Evolutionary conservation across 2,797 vertebrate species (phyloP), one percentile per base, ranked within the genome.

Genomic region (Ptychadena robeensis): DNA sequence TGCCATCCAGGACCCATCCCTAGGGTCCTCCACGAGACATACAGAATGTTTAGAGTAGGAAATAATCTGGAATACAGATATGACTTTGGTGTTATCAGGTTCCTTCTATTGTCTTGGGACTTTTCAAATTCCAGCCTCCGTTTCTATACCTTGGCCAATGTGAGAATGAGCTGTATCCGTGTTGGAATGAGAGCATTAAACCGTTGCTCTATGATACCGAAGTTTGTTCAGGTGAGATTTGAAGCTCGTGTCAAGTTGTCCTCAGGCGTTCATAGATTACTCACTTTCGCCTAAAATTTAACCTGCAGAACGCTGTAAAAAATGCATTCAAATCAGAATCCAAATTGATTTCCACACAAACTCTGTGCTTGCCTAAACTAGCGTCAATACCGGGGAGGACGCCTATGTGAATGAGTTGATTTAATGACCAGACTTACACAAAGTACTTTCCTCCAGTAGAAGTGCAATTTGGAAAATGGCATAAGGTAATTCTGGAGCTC

Each of bases 331-430:
- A 91, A 92, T 91, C 91, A 68, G 81, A 87, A 89, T 91, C 90
- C 93, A 88, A 94, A 94, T 91, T 92, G 91, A 94, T 93, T 93
- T 94, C 89, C 91, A 91, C 92, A 92, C 91, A 91, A 91, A 92
- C 93, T 91, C 90, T 90, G 88, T 90, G 85, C 91, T 92, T 92
- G 90, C 91, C 90, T 92, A 92, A 93, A 88, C 89, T 82, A 75
- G 89, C 91, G 88, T 87, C 89, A 77, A 86, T 80, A 86, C 87
- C 89, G 88, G 76, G 82, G 71, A 27, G 44, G 82, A 87, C 86
- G 89, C 85, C 87, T 89, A 87, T 84, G 90, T 91, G 91, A 91
- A 92, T 91, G 89, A 87, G 87, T 85, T 80, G 3, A 61, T 82
- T 87, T 87, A 88, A 81, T 85, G 83, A 85, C 34, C 53, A 70